Evolutionary conservation across 2,888 invertebrate genomes (phyloP).

Genomic region (Auanema freiburgensis): DNA sequence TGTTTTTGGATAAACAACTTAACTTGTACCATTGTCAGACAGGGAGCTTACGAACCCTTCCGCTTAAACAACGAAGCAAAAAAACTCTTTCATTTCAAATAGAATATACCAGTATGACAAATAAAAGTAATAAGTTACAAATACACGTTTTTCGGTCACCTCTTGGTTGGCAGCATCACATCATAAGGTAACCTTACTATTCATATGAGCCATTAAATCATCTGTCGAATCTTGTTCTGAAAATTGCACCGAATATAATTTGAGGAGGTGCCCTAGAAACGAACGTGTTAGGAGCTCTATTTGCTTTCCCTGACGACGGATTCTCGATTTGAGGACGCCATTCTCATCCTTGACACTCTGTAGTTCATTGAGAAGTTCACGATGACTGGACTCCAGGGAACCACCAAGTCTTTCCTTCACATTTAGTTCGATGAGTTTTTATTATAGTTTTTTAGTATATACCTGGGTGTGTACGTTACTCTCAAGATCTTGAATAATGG

Average conservation of each 20-base stretch:
- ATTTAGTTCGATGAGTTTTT: constrained; percentile 3
- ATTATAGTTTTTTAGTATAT: not conserved
- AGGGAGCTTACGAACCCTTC: no score
- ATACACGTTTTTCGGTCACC: no score
- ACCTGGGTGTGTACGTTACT: constrained; percentile 52
- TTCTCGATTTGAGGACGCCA: constrained; percentile 51
- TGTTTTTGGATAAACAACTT: no score
- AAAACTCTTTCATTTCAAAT: no score
- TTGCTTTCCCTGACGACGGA: constrained; percentile 55
- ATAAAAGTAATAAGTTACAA: no score
- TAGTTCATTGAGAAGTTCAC: constrained; percentile 43
- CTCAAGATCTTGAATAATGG: constrained; percentile 49
- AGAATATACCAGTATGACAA: no score
- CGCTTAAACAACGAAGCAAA: no score
- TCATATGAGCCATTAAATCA: constrained; percentile 37
- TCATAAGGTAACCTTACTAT: constrained; percentile 23
- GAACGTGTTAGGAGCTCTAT: constrained; percentile 57
- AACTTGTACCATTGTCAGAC: no score
- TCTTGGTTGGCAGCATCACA: no score
- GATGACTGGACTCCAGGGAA: constrained; percentile 54
- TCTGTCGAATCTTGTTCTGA: constrained; percentile 42
- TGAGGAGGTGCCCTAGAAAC: not conserved
- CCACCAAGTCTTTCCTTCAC: constrained; percentile 50
- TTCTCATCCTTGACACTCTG: constrained; percentile 58
- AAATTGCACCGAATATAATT: constrained; percentile 7